These are phyloP conservation scores for Eupithecia exiguata DNA, from an alignment of 2,888 invertebrate genomes.

Conservation along the genomic window DNA sequence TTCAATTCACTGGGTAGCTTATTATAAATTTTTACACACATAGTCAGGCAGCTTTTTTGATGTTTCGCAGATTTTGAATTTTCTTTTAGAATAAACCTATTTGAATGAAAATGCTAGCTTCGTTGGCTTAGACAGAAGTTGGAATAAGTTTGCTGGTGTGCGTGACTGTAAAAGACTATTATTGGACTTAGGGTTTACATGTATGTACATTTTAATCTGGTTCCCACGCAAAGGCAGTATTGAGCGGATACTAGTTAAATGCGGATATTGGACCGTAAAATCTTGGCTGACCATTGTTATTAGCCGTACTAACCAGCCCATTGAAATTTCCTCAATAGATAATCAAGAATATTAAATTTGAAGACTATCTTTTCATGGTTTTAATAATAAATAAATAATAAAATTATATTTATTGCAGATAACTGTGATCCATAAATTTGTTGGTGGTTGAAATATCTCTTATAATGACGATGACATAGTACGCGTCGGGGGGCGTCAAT, in stretches of 20 bases:
- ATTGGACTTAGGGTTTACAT: background rate
- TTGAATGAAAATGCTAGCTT: no score
- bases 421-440: no score
- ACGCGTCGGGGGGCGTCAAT: no score
- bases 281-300: background rate
- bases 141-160: background rate
- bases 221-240: background rate
- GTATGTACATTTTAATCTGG: background rate
- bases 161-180: background rate
- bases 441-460: no score
- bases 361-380: background rate
- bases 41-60: no score
- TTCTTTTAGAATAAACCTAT: no score
- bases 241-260: slow-evolving; percentile 4
- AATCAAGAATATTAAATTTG: background rate
- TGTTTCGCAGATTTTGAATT: no score
- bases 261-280: slow-evolving; percentile 8
- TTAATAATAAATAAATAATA: no score
- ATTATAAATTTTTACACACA: no score
- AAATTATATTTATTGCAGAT: no score
- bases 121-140: background rate
- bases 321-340: slow-evolving; percentile 1
- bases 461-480: no score
- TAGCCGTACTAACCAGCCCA: slow-evolving; percentile 4
- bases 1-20: no score